Base-by-base conservation (phyloP, 2,888 invertebrate genomes). In the Phortica magna region DNA sequence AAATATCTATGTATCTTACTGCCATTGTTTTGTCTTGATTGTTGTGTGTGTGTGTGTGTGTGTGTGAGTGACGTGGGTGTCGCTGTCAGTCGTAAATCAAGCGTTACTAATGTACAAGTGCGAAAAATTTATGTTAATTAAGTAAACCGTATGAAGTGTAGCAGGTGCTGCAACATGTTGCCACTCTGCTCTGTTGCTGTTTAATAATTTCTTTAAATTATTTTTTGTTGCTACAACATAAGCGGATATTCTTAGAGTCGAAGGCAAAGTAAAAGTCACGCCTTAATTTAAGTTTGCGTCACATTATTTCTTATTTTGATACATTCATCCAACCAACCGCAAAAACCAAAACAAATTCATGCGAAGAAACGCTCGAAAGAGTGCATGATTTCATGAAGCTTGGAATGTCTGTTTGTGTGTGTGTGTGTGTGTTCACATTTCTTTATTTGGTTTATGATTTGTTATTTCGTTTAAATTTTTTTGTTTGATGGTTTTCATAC, bases 41-140 rank as follows among this genome's bases (percentile, higher is more conserved):
- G 41, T 17, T 67, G 64, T 64, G 55, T 19, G 71, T 74, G 2
- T 9, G 14, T 9, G 5, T 9, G 10, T 6, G 48, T 9, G 48
- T 14, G 7, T 48, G 41, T 73, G 12, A 43, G 41, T 57, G 64
- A 53, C 39, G 22, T 6, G 7, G 61, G 12, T 73, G 75, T 61
- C 64, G 65, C 19, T 75, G 43, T 68, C 70, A 55, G 41, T 70
- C 81, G 80, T 82, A 81, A 81, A 85, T 85, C 83, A 83, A 79
- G 79, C 77, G 77, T 71, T 71, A 76, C 48, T 75, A 70, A 75
- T 75, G 43, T 75, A 17, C 22, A 59, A 42, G 59, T 59, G 61
- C 19, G 70, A 53, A 12, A 71, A 19, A 19, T 48, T 43, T 67
- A 42, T 68, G 3, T n/a, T 68, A n/a, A 67, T 67, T n/a, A 67